Conservation (phyloP, 2,113 vertebrate genomes). For the Riparia riparia region DNA sequence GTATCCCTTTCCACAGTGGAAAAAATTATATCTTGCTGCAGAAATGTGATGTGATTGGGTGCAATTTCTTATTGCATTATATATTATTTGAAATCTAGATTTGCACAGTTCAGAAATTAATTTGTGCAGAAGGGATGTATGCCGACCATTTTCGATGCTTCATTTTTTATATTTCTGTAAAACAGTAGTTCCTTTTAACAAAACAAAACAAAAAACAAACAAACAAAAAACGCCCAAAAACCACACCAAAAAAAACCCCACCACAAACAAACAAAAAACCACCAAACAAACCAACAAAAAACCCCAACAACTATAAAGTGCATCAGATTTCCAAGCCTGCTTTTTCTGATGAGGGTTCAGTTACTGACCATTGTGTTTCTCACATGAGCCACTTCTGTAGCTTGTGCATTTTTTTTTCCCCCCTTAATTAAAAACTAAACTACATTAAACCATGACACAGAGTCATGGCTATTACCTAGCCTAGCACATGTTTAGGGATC, state of each 20-base stretch:
- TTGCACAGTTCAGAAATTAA: not conserved
- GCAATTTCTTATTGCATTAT: not conserved
- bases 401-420: not conserved
- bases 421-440: not conserved
- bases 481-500: not conserved
- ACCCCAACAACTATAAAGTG: rapidly evolving
- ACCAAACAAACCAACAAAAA: not conserved
- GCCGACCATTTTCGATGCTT: not conserved
- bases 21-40: not conserved
- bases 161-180: not conserved
- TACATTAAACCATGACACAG: not conserved
- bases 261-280: no score
- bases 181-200: not conserved
- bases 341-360: not conserved
- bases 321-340: not conserved
- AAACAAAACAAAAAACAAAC: not conserved
- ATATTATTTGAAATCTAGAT: not conserved
- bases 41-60: not conserved
- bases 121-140: not conserved
- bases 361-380: not conserved
- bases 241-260: not conserved
- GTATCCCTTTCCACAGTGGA: not conserved
- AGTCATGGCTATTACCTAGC: not conserved
- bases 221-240: no score
- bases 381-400: rapidly evolving